Evolutionary conservation across 2,113 vertebrate genomes (phyloP).

Genomic region (Ammospiza nelsoni): DNA sequence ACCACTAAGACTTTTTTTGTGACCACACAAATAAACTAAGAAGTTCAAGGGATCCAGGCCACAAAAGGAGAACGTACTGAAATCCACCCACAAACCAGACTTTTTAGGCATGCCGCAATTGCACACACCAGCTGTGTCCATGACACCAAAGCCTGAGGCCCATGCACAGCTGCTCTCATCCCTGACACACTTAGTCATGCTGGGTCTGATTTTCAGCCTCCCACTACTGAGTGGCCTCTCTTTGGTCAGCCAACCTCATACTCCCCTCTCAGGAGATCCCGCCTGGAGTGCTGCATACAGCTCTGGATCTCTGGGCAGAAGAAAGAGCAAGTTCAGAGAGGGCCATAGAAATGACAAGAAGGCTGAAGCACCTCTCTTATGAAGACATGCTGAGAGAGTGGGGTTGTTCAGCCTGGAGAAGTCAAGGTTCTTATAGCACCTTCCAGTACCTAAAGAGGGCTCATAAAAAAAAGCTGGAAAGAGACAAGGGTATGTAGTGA

Average conservation of each 20-base stretch:
- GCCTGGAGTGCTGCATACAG: neutral
- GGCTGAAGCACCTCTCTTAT: neutral
- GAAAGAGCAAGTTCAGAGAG: neutral
- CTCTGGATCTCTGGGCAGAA: neutral
- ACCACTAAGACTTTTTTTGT: neutral
- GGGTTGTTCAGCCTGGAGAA: neutral
- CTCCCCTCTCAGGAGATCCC: too few species aligned
- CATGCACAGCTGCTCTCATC: neutral
- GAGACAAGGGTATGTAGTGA: neutral
- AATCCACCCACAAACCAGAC: neutral
- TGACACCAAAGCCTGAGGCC: neutral
- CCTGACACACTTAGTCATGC: neutral
- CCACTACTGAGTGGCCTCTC: neutral
- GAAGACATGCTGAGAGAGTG: neutral
- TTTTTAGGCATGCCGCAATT: conserved; percentile 1
- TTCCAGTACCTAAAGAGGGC: neutral
- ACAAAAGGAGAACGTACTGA: neutral
- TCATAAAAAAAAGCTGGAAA: neutral
- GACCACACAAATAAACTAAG: neutral
- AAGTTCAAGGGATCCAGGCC: neutral
- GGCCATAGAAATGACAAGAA: neutral
- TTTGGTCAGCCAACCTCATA: too few species aligned
- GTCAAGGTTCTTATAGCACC: neutral
- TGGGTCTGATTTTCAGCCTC: neutral
- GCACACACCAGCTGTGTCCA: neutral